A percentile compares a stretch with the other conserved stretches of the same genome.
These are phyloP conservation scores for Mesochorus sp. DNA, from an alignment of 2,888 invertebrate genomes.

Conservation along the genomic window DNA sequence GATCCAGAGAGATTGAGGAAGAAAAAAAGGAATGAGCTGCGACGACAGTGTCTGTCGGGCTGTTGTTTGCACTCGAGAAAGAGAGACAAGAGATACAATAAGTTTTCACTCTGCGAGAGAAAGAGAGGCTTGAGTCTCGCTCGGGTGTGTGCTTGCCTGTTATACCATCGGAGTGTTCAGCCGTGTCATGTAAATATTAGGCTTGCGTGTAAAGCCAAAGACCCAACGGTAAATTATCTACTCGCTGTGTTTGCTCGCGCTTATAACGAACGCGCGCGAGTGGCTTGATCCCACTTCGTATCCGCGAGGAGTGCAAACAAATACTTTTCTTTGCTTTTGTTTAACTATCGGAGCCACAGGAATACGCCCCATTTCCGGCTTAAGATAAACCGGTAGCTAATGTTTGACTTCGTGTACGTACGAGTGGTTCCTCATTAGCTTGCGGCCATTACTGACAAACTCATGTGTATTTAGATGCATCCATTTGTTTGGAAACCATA, in stretches of 20 bases:
- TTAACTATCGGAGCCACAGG: conserved; percentile 3
- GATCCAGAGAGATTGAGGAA: conserved; percentile 9
- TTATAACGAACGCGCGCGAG: conserved; percentile 24
- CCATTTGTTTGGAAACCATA: too few relatives aligned
- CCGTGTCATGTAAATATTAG: conserved; percentile 64
- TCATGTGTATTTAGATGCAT: too few relatives aligned
- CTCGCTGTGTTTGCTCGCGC: conserved; percentile 41
- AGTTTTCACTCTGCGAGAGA: conserved; percentile 7
- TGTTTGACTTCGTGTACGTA: neutral
- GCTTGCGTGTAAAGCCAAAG: conserved; percentile 58
- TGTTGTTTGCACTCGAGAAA: conserved; percentile 38
- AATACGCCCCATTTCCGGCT: neutral
- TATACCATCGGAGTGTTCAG: conserved; percentile 31
- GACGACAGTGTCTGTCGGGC: conserved; percentile 2
- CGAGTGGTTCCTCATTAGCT: neutral
- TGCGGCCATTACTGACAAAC: too few relatives aligned
- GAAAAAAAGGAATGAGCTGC: neutral
- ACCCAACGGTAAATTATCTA: conserved; percentile 60
- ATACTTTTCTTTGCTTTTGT: conserved; percentile 34
- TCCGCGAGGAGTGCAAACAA: conserved; percentile 61
- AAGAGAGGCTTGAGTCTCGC: conserved; percentile 6
- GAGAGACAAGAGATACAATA: conserved; percentile 1
- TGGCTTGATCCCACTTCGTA: conserved; percentile 35
- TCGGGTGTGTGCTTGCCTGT: conserved; percentile 11
- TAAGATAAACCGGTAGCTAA: neutral